Percentiles rank a stretch among this genome's conserved stretches.
Evolutionary conservation across 2,888 invertebrate genomes (phyloP).

Genomic region (Orchesella flavescens): DNA sequence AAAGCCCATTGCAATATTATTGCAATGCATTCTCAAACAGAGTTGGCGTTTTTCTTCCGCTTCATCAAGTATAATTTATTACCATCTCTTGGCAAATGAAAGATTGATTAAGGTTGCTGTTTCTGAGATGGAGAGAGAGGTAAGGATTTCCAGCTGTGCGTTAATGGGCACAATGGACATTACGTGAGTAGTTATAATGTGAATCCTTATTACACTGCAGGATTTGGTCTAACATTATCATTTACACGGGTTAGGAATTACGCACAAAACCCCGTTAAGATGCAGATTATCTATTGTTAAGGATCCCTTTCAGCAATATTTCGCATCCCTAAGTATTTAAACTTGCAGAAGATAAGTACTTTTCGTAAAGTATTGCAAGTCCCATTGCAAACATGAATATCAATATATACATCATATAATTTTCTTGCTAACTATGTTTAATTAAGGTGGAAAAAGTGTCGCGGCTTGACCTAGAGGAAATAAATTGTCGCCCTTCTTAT

Average conservation of each 20-base stretch:
- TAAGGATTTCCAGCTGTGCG: constrained; percentile 49
- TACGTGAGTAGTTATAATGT: constrained; percentile 13
- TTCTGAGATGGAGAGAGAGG: constrained; percentile 33
- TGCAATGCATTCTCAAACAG: no score
- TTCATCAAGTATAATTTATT: constrained; percentile 60
- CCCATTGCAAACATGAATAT: no score
- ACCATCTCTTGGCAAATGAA: constrained; percentile 31
- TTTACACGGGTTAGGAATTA: background rate
- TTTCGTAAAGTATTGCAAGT: background rate
- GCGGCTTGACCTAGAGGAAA: constrained; percentile 57
- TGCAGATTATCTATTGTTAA: constrained; percentile 19
- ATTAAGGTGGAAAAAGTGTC: constrained; percentile 32
- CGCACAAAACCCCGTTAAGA: constrained; percentile 34
- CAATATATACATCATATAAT: no score
- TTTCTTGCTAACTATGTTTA: background rate
- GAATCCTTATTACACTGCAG: background rate
- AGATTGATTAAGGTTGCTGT: constrained; percentile 50
- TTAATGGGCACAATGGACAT: constrained; percentile 46
- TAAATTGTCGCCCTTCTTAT: constrained; percentile 35
- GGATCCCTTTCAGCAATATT: background rate
- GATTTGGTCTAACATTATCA: background rate
- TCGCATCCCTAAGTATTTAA: background rate
- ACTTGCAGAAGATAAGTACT: background rate
- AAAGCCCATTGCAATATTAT: no score
- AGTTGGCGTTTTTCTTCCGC: constrained; percentile 36